phyloP scores from a whole-genome alignment of 2,888 invertebrate species.

The Phyllotreta cruciferae region DNA sequence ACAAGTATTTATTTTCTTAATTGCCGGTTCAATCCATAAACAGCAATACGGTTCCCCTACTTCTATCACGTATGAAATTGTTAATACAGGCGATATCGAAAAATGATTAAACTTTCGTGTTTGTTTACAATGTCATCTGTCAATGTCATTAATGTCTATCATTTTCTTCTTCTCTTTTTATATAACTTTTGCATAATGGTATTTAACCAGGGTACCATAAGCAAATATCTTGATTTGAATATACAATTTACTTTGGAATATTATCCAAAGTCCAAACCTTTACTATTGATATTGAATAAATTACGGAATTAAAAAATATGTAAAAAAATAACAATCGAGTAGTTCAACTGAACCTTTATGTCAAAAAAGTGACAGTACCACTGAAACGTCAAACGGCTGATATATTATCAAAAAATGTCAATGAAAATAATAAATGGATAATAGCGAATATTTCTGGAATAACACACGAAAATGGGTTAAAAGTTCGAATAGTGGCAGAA shows the following conservation, averaged over 20 bases:
- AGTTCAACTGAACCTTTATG: too few relatives aligned
- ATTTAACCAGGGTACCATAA: too few relatives aligned
- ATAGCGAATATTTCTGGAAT: not conserved
- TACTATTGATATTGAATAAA: too few relatives aligned
- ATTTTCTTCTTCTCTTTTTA: not conserved
- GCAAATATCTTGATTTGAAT: too few relatives aligned
- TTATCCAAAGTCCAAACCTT: too few relatives aligned
- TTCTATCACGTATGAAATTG: not conserved
- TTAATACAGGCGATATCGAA: not conserved
- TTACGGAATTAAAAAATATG: too few relatives aligned
- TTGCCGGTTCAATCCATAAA: conserved; percentile 7
- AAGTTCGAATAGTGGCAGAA: not conserved
- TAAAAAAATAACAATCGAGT: too few relatives aligned
- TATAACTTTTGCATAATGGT: too few relatives aligned
- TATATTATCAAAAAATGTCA: not conserved
- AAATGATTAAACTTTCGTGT: not conserved
- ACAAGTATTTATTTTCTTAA: not conserved
- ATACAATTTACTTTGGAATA: too few relatives aligned
- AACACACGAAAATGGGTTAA: conserved; percentile 17
- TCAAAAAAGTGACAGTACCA: too few relatives aligned
- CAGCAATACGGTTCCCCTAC: not conserved
- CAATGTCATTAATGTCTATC: not conserved
- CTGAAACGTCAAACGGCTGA: too few relatives aligned
- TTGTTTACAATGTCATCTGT: not conserved
- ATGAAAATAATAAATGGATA: conserved; percentile 4